A percentile compares a stretch with the other conserved stretches of the same genome.
phyloP scores from a whole-genome alignment of 1,140 invertebrate genomes.

The Chymomyza costata region DNA sequence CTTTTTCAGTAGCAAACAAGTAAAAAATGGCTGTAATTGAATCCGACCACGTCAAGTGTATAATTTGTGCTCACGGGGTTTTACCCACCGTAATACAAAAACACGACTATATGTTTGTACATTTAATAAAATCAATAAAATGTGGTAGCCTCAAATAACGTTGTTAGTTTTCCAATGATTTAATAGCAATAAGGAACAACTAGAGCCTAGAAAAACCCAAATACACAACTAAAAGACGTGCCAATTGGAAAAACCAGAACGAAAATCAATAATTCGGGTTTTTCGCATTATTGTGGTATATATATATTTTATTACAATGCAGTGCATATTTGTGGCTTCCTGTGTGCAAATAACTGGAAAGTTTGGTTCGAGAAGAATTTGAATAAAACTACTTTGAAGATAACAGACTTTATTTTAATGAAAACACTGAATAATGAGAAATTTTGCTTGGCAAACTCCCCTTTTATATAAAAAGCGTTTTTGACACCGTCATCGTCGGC shows the following conservation, averaged over 20 bases:
- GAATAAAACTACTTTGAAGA: too few species aligned
- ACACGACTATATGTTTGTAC: slow-evolving; percentile 17
- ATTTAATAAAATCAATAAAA: slow-evolving; percentile 2
- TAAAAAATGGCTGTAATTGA: too few species aligned
- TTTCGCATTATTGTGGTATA: slow-evolving; percentile 31
- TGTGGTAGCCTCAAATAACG: slow-evolving; percentile 21
- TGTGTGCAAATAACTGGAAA: not conserved
- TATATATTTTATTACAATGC: too few species aligned
- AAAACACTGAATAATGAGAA: too few species aligned
- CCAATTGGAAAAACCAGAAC: slow-evolving; percentile 32
- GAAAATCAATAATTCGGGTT: slow-evolving; percentile 49
- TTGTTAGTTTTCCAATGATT: slow-evolving; percentile 58
- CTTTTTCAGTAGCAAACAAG: too few species aligned
- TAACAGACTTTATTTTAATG: too few species aligned
- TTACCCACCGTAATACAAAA: slow-evolving; percentile 9
- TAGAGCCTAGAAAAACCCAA: slow-evolving; percentile 23
- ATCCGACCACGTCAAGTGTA: too few species aligned
- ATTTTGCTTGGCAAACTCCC: too few species aligned
- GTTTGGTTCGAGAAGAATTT: too few species aligned
- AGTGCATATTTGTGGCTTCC: too few species aligned
- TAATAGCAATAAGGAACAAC: slow-evolving; percentile 48
- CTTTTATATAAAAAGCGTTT: too few species aligned
- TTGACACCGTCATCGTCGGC: too few species aligned
- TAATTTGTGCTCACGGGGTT: slow-evolving; percentile 3
- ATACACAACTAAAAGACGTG: slow-evolving; percentile 31